A percentile compares a stretch with the other conserved stretches of the same genome.
phyloP scores from a whole-genome alignment of 1,140 invertebrate species.

The Drosophila truncata region DNA sequence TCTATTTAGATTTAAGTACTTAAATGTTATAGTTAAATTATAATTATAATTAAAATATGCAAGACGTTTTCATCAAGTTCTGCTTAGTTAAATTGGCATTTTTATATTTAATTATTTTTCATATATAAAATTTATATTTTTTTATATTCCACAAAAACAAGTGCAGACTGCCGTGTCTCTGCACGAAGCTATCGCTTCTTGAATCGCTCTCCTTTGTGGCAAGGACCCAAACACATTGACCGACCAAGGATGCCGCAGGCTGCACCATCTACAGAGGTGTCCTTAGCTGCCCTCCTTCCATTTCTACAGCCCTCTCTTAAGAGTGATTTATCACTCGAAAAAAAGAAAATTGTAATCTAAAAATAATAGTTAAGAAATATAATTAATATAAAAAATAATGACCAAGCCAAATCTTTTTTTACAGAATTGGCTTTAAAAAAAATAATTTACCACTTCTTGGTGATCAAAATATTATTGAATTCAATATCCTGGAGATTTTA shows the following conservation, averaged over 20 bases:
- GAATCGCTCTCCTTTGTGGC: slow-evolving; percentile 43
- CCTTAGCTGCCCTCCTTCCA: neutral
- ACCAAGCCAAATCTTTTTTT: too few species aligned
- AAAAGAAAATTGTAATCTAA: neutral
- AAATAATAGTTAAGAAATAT: neutral
- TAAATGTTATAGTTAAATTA: neutral
- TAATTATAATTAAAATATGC: neutral
- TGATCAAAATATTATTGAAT: neutral
- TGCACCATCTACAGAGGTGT: slow-evolving; percentile 8
- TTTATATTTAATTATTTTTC: neutral
- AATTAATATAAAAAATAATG: neutral
- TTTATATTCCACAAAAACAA: neutral
- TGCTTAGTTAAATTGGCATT: neutral
- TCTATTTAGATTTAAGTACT: neutral
- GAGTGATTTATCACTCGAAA: neutral
- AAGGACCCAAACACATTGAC: slow-evolving; percentile 41
- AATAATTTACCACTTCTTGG: neutral
- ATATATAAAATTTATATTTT: neutral
- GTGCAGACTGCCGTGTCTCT: slow-evolving; percentile 6
- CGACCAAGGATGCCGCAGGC: slow-evolving; percentile 37
- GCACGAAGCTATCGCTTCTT: slow-evolving; percentile 25
- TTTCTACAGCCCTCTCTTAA: neutral
- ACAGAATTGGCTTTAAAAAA: too few species aligned
- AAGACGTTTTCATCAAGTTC: neutral
- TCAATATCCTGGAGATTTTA: neutral